These are phyloP conservation scores for Poecilia latipinna DNA, from an alignment of 2,113 vertebrate genomes.

Conservation along the genomic window DNA sequence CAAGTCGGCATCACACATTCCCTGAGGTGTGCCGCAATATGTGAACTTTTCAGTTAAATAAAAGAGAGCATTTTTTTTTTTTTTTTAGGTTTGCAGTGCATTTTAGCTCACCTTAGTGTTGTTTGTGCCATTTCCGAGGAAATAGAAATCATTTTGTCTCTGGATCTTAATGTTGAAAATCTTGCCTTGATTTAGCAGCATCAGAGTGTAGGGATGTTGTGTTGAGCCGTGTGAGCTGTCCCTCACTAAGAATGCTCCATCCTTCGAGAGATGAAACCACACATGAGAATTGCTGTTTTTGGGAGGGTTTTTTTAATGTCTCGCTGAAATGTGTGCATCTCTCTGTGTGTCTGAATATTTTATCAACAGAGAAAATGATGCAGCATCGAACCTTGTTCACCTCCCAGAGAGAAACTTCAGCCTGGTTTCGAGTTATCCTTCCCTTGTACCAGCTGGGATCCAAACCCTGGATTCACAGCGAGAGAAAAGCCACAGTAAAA, in stretches of 20 bases:
- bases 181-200: slow-evolving; percentile 87
- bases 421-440: slow-evolving; percentile 80
- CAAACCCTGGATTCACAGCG: slow-evolving; percentile 59
- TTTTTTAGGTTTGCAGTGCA: background rate
- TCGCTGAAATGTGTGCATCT: background rate
- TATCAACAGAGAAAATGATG: slow-evolving; percentile 4
- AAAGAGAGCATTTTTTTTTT: slow-evolving; percentile 1
- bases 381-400: slow-evolving; percentile 84
- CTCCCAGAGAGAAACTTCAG: slow-evolving; percentile 83
- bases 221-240: slow-evolving; percentile 83
- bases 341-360: slow-evolving; percentile 9
- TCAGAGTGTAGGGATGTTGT: slow-evolving; percentile 87
- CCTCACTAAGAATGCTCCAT: slow-evolving; percentile 89
- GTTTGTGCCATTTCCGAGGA: slow-evolving; percentile 82
- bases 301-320: background rate
- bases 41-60: slow-evolving; percentile 39
- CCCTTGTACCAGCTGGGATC: slow-evolving; percentile 84
- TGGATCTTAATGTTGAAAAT: slow-evolving; percentile 92
- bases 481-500: slow-evolving; percentile 21
- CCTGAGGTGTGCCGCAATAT: slow-evolving; percentile 32
- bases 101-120: slow-evolving; percentile 80
- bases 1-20: slow-evolving; percentile 27
- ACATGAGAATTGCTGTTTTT: background rate
- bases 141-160: slow-evolving; percentile 75
- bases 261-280: slow-evolving; percentile 66